These are phyloP conservation scores for Xylota segnis DNA, from an alignment of 2,888 invertebrate species.

Conservation along the genomic window DNA sequence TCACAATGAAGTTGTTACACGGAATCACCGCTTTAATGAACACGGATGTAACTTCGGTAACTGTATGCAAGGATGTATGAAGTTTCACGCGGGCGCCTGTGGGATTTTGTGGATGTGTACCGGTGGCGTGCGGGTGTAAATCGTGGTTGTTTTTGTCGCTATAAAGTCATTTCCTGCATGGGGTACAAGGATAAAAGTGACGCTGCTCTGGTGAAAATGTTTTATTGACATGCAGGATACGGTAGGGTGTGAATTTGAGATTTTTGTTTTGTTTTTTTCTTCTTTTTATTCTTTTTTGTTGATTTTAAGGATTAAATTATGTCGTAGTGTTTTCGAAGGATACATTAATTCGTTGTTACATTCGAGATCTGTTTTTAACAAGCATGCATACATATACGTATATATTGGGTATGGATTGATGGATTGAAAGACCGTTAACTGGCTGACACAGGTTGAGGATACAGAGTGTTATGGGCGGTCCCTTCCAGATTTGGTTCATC, in stretches of 20 bases:
- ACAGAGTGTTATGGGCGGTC: no score
- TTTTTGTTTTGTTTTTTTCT: constrained; percentile 24
- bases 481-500: no score
- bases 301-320: constrained; percentile 22
- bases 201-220: constrained; percentile 56
- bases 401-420: background rate
- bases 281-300: no score
- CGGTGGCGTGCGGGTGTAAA: constrained; percentile 45
- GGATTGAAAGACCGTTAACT: background rate
- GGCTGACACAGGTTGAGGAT: no score
- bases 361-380: background rate
- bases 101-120: constrained; percentile 15
- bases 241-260: constrained; percentile 35
- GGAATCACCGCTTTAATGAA: constrained; percentile 75
- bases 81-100: constrained; percentile 54
- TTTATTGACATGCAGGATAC: constrained; percentile 62
- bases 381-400: no score
- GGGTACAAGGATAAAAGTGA: constrained; percentile 57
- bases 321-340: constrained; percentile 38
- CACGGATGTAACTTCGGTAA: constrained; percentile 71
- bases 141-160: constrained; percentile 65
- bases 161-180: constrained; percentile 63
- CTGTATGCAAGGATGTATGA: constrained; percentile 68
- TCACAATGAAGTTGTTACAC: constrained; percentile 74
- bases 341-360: constrained; percentile 19